Percentiles rank a stretch among this genome's conserved stretches.
Evolutionary conservation across 2,888 invertebrate genomes (phyloP).

Genomic region (Sclerodermus sp.): DNA sequence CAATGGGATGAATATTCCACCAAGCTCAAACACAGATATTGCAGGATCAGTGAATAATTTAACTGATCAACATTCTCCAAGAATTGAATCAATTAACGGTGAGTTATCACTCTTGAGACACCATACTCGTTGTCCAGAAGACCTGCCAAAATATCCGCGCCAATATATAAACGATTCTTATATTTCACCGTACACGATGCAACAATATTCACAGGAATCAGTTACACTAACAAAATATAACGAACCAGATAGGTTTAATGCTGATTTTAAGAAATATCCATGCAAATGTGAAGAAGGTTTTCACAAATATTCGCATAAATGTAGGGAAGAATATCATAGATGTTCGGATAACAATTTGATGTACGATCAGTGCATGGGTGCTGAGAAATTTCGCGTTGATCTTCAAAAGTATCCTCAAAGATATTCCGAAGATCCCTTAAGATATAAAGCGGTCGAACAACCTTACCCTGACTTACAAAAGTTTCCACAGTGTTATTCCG

Average conservation of each 20-base stretch:
- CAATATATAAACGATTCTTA: conserved; percentile 39
- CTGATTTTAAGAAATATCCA: conserved; percentile 42
- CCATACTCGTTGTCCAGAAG: conserved; percentile 36
- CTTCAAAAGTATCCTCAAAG: conserved; percentile 45
- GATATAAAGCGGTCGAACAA: conserved; percentile 36
- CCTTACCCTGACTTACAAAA: conserved; percentile 43
- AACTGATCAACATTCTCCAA: conserved; percentile 47
- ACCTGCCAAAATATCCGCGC: conserved; percentile 40
- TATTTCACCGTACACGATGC: conserved; percentile 36
- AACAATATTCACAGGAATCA: conserved; percentile 39
- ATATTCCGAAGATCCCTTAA: conserved; percentile 42
- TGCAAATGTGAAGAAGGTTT: conserved; percentile 51
- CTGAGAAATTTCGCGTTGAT: conserved; percentile 40
- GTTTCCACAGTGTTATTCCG: conserved; percentile 48
- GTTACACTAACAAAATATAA: conserved; percentile 31
- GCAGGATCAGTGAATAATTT: conserved; percentile 54
- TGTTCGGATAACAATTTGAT: conserved; percentile 51
- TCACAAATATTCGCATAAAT: conserved; percentile 51
- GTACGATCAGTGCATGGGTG: conserved; percentile 38
- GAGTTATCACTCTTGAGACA: conserved; percentile 49
- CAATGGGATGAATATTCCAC: conserved; percentile 41
- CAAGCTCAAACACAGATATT: conserved; percentile 42
- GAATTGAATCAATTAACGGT: conserved; percentile 55
- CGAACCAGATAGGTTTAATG: conserved; percentile 26
- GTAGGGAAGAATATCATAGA: conserved; percentile 52